Conservation (phyloP, 1,140 invertebrate species). For the Bombyx mori region ASM3026992v2 NC_085117.1:13430501-13431000, state of each 20-base stretch:
- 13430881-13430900: too few species aligned
- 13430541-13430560: too few species aligned
- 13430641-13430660: conserved; percentile 45
- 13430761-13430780: conserved; percentile 7
- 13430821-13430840: neutral
- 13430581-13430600: neutral
- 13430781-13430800: conserved; percentile 5
- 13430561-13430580: neutral
- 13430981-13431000: too few species aligned
- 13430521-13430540: too few species aligned
- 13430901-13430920: too few species aligned
- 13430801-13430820: neutral
- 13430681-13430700: neutral
- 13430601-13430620: conserved; percentile 22
- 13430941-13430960: too few species aligned
- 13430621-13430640: conserved; percentile 41
- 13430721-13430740: conserved; percentile 10
- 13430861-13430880: neutral
- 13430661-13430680: conserved; percentile 7
- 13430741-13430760: conserved; percentile 11
- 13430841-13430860: conserved; percentile 1
- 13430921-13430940: too few species aligned
- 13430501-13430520: too few species aligned
- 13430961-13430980: too few species aligned
- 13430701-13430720: conserved; percentile 7